phyloP scores from a whole-genome alignment of 1,140 invertebrate genomes.

The Kradibia gibbosae region DNA sequence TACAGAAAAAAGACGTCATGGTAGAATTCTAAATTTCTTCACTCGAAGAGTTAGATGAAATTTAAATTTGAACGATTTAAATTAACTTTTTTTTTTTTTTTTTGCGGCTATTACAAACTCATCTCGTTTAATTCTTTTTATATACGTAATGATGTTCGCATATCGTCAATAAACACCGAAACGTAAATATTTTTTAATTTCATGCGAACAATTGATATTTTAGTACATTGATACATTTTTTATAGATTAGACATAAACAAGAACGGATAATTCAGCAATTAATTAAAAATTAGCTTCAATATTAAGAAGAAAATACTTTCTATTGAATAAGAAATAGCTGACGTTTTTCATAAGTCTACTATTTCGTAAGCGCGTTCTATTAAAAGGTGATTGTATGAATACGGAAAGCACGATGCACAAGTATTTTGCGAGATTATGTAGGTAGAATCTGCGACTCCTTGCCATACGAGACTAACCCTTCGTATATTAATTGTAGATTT shows the following conservation, averaged over 20 bases:
- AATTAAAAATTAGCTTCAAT: background rate
- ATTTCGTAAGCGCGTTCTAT: constrained; percentile 12
- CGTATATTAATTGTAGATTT: constrained; percentile 46
- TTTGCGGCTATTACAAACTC: background rate
- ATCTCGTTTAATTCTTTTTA: constrained; percentile 24
- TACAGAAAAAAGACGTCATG: constrained; percentile 37
- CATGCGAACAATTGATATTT: constrained; percentile 13
- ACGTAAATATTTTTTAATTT: constrained; percentile 13
- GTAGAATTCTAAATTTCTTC: constrained; percentile 42
- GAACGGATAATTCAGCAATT: constrained; percentile 7
- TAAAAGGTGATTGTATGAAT: constrained; percentile 23
- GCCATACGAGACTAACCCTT: constrained; percentile 53
- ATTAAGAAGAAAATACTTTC: constrained; percentile 7
- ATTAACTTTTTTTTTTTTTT: constrained; percentile 29
- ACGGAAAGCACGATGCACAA: constrained; percentile 15
- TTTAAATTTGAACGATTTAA: constrained; percentile 14
- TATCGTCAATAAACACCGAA: constrained; percentile 32
- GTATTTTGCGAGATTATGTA: constrained; percentile 23
- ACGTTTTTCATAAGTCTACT: constrained; percentile 1
- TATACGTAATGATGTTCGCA: constrained; percentile 24
- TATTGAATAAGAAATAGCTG: constrained; percentile 5
- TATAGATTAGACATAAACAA: constrained; percentile 36
- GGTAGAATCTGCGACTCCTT: constrained; percentile 44
- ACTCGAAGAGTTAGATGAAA: background rate
- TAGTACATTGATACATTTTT: constrained; percentile 38